A percentile compares a stretch with the other conserved stretches of the same genome.
These are phyloP conservation scores for Montipora capitata DNA, from an alignment of 92 coral and sea anemone genomes.

Conservation along the genomic window DNA sequence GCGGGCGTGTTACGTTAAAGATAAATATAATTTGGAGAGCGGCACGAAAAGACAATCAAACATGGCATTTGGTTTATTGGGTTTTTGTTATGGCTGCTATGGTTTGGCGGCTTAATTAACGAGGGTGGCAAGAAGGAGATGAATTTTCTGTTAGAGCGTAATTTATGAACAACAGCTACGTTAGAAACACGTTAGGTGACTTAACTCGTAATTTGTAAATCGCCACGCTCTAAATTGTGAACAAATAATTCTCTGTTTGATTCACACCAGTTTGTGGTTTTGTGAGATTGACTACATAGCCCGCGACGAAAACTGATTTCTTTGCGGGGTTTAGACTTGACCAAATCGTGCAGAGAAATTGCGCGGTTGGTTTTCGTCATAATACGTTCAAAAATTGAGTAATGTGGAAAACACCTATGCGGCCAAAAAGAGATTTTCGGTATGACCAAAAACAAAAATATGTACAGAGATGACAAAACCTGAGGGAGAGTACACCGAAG, in stretches of 20 bases:
- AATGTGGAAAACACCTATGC: not conserved
- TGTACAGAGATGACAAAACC: not conserved
- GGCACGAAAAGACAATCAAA: not conserved
- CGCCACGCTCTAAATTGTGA: too few species aligned
- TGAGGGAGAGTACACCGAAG: too few species aligned
- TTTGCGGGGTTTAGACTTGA: not conserved
- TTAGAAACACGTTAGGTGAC: too few species aligned
- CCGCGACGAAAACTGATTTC: not conserved
- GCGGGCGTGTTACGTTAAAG: conserved; percentile 28
- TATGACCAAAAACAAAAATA: not conserved
- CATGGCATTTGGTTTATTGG: conserved; percentile 17
- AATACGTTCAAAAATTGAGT: not conserved
- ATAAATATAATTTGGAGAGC: not conserved
- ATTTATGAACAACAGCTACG: not conserved
- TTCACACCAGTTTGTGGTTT: not conserved
- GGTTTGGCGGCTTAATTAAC: conserved; percentile 17
- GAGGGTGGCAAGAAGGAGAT: conserved; percentile 16
- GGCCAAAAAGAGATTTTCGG: not conserved
- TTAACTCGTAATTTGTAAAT: too few species aligned
- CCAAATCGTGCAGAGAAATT: not conserved
- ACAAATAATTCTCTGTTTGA: not conserved
- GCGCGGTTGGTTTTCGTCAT: not conserved
- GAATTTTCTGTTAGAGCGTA: not conserved
- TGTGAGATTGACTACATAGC: not conserved
- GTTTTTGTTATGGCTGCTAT: conserved; percentile 6